Evolutionary conservation across 2,797 vertebrate species (phyloP), one percentile per base, ranked within the genome.

Genomic region (Anguilla anguilla): DNA sequence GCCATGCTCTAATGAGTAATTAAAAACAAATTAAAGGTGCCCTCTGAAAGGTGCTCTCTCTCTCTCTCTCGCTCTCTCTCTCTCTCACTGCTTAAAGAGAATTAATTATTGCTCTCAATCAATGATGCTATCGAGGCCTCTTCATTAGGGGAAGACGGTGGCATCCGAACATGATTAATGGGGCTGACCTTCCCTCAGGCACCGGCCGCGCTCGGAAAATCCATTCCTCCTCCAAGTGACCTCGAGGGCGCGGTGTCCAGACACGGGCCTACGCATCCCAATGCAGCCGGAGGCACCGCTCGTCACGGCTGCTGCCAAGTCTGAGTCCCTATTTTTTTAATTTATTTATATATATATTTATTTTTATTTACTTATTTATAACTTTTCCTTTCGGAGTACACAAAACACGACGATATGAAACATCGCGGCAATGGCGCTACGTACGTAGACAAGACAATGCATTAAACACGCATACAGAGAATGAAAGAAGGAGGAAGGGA

Each of bases 101-200:
- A 96, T 96, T 96, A 95, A 96, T 96, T 95, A 94, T 95, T 95
- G 91, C 94, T 95, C 95, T 96, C 94, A 95, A 96, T 96, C 95
- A 97, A 94, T 95, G 94, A 94, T 94, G 94, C 90, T 94, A 95
- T 95, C 95, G 91, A 92, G 92, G 94, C 92, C 91, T 94, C 93
- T 94, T 92, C 92, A 92, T 94, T 94, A 93, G 94, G 28, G 93
- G 89, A 91, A 95, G 94, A 94, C 94, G 93, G 91, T 93, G 92
- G 93, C 93, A 95, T 94, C 94, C 94, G 93, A 7, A 92, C 92
- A 92, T 96, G 96, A 97, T 97, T 96, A 97, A 97, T 96, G 96
- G 94, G 39, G 94, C 91, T 95, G 95, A 96, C 96, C 96, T 96
- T 96, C 95, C 94, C 92, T 90, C 89, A 90, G 94, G 94, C 94